Evolutionary conservation across 2,797 vertebrate genomes (phyloP).

Genomic region (Aulostomus chinensis): DNA sequence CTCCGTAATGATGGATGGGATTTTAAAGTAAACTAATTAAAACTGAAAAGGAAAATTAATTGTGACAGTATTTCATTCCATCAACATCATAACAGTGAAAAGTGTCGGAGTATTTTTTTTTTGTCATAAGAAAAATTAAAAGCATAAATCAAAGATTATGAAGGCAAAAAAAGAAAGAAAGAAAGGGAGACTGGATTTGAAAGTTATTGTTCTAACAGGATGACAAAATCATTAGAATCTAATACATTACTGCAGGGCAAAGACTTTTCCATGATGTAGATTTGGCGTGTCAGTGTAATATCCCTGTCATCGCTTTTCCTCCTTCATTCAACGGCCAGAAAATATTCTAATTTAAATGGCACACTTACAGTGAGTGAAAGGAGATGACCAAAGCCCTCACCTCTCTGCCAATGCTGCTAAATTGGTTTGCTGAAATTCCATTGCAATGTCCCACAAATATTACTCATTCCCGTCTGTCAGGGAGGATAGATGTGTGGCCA

Average conservation of each 20-base stretch:
- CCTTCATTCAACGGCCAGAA: not conserved
- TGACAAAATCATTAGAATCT: constrained; percentile 90
- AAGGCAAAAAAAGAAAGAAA: constrained; percentile 29
- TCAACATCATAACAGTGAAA: constrained; percentile 83
- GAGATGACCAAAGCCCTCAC: too few relatives aligned
- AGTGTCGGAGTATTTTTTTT: constrained; percentile 88
- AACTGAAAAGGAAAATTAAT: constrained; percentile 90
- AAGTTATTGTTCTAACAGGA: constrained; percentile 83
- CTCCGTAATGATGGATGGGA: constrained; percentile 88
- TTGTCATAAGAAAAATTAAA: too few relatives aligned
- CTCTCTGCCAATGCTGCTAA: too few relatives aligned
- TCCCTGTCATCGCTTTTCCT: constrained; percentile 50
- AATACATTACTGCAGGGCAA: constrained; percentile 83
- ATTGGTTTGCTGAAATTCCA: too few relatives aligned
- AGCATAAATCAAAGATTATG: too few relatives aligned
- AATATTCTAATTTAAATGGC: too few relatives aligned
- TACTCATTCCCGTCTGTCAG: too few relatives aligned
- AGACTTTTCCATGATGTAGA: constrained; percentile 73
- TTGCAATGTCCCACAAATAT: too few relatives aligned
- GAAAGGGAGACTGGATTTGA: constrained; percentile 79
- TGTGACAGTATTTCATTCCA: constrained; percentile 86
- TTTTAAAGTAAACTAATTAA: constrained; percentile 94
- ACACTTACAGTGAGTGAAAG: too few relatives aligned
- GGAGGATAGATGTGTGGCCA: too few relatives aligned
- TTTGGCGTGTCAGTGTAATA: constrained; percentile 67